These are phyloP conservation scores for Limnephilus marmoratus DNA, from an alignment of 2,888 invertebrate genomes.

Conservation along the genomic window DNA sequence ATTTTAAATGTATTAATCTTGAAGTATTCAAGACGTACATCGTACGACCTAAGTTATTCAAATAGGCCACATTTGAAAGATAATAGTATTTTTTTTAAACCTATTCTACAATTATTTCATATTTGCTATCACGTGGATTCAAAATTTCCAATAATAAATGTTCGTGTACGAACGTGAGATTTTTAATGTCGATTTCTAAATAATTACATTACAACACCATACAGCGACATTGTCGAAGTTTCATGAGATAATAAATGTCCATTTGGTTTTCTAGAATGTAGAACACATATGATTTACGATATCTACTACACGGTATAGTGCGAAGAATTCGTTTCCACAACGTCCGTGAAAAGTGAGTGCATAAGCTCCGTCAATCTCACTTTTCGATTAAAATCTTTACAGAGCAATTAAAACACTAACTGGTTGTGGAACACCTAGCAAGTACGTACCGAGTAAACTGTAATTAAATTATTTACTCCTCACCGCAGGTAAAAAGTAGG, in stretches of 20 bases:
- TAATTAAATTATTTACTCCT: constrained; percentile 50
- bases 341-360: constrained; percentile 41
- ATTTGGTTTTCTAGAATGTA: neutral
- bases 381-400: constrained; percentile 65
- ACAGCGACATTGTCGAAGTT: neutral
- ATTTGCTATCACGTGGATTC: no score
- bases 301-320: neutral
- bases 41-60: no score
- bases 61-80: no score
- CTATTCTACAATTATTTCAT: no score
- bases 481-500: constrained; percentile 53
- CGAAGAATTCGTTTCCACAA: constrained; percentile 16
- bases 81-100: no score
- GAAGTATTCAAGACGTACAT: no score
- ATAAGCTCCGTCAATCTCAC: constrained; percentile 55
- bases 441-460: constrained; percentile 23
- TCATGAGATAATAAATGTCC: neutral
- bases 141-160: neutral
- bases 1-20: no score
- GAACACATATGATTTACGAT: neutral
- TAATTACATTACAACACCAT: neutral
- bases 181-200: neutral
- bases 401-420: constrained; percentile 62
- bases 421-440: constrained; percentile 55
- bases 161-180: neutral